Evolutionary conservation across 2,888 invertebrate genomes (phyloP), one percentile per base, ranked within the genome.

Genomic region (Caenorhabditis zanzibari): DNA sequence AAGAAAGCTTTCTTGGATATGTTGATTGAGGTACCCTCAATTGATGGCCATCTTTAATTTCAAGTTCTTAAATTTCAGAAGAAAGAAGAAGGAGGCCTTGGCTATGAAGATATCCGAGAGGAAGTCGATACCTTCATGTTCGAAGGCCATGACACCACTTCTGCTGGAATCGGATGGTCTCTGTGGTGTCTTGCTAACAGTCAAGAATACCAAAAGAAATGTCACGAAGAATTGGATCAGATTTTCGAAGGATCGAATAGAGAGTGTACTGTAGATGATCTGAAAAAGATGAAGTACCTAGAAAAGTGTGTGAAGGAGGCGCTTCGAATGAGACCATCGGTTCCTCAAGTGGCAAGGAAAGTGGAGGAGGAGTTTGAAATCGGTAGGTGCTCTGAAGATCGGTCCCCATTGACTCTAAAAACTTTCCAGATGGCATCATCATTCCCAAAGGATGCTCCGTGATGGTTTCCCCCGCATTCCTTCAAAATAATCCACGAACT

Each of bases 51-150:
- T n/a, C n/a, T n/a, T n/a, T n/a, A n/a, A n/a, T n/a, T n/a, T n/a
- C n/a, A n/a, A n/a, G 35, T n/a, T 19, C 5, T 41, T 0, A 10
- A 44, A 12, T 47, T 94, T 35, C 91, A 93, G 71, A 90, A 93
- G 82, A 90, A 92, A 26, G 90, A 92, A 12, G 92, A 92, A 28
- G 88, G 92, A 19, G 88, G 89, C 3, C 88, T 94, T 35, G 91
- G 92, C 0, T 90, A 92, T 66, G 90, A 91, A 4, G 93, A 93
- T 74, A 93, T 94, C 47, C 89, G 93, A 35, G 85, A 86, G 69
- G 88, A 88, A 71, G 88, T 88, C 1, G 94, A 94, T 88, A 94
- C 93, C 3, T 94, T 93, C 89, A 94, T 93, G 93, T 93, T 93
- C 90, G 93, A 93, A 84, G 88, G 93, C n/a, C 93, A 93, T 86